Evolutionary conservation across 2,797 vertebrate species (phyloP).

Genomic region (Melopsittacus undulatus): DNA sequence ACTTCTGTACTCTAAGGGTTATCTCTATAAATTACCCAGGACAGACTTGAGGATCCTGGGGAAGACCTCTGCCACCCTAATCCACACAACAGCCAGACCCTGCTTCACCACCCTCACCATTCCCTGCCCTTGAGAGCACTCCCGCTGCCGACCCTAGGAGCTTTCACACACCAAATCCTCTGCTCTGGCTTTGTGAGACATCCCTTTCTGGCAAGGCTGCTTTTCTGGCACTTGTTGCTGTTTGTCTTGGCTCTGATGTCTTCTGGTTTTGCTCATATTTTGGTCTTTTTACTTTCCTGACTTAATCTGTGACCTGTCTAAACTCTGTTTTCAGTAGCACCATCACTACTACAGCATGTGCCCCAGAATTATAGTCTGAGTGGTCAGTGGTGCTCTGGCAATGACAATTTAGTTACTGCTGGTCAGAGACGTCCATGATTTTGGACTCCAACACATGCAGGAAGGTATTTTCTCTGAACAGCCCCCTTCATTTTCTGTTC

Average conservation of each 20-base stretch:
- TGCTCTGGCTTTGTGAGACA: neutral
- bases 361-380: neutral
- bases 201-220: neutral
- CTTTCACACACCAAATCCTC: neutral
- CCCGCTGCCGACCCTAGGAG: accelerated
- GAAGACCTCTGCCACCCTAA: too few relatives aligned
- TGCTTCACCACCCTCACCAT: neutral
- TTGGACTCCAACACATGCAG: neutral
- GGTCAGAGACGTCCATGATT: neutral
- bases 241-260: neutral
- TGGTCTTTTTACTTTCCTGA: neutral
- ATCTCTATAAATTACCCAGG: neutral
- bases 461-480: neutral
- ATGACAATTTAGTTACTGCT: neutral
- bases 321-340: neutral
- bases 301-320: neutral
- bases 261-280: neutral
- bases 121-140: neutral
- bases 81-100: neutral
- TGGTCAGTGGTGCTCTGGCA: neutral
- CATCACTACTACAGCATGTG: neutral
- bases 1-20: neutral
- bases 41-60: too few relatives aligned
- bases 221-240: neutral
- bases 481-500: neutral